Conservation (phyloP, 2,113 vertebrate genomes). For the Choloepus hoffmanni region DNA sequence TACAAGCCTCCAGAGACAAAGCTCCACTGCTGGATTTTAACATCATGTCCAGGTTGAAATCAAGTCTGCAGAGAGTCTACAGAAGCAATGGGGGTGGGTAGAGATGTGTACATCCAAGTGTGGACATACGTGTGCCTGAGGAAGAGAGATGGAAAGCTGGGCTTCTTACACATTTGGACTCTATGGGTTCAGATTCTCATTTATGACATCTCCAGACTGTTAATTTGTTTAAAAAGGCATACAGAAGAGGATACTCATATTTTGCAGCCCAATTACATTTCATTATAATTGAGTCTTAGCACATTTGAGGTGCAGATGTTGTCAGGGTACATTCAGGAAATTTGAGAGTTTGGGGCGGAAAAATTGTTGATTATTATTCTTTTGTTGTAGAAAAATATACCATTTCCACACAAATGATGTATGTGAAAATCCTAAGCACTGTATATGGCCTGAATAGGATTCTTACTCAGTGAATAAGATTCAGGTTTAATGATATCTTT, state of each 20-base stretch:
- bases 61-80: conserved; percentile 56
- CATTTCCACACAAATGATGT: neutral
- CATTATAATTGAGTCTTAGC: neutral
- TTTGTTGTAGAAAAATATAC: neutral
- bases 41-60: conserved; percentile 57
- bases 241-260: too few relatives aligned
- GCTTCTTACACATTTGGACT: accelerated
- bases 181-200: neutral
- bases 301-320: neutral
- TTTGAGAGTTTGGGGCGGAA: neutral
- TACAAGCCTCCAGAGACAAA: conserved; percentile 79
- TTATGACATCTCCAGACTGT: neutral
- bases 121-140: neutral
- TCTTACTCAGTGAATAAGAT: neutral
- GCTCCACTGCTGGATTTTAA: conserved; percentile 67
- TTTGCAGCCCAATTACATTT: neutral
- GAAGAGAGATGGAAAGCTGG: neutral
- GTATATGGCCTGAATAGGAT: neutral
- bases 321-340: neutral
- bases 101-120: too few relatives aligned
- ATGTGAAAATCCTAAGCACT: neutral
- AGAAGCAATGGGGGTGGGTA: neutral
- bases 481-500: neutral
- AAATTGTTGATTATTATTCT: neutral
- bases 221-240: neutral